Evolutionary conservation across 2,113 vertebrate genomes (phyloP), one percentile per base, ranked within the genome.

Genomic region (Cyanocitta stelleri): DNA sequence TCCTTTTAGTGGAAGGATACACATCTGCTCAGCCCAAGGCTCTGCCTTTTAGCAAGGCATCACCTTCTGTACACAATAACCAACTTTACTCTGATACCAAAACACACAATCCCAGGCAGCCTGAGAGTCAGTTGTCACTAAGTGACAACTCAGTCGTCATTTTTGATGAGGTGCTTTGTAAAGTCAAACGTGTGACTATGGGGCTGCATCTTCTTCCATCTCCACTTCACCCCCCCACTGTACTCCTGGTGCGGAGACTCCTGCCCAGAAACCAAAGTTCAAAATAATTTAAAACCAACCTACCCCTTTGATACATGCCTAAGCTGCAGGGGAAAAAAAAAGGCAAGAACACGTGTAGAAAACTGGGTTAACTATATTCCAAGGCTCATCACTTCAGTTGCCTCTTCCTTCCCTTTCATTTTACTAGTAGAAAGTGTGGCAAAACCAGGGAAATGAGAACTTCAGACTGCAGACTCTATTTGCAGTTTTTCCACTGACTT

Each of bases 401-500:
- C 44, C 41, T 87, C 73, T 81, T 86, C 95, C 77, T 85, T 79
- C 68, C 33, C 66, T 69, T 89, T 78, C 87, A 64, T 92, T 94
- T 93, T 94, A 37, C 68, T 92, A 73, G 87, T 64, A 89, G 82
- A 91, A 95, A 89, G 93, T 93, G 93, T 61, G 75, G 79, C 59
- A 88, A 95, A 95, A 96, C 63, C 61, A 86, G 79, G 72, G 72
- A 90, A 95, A 96, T 41, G 49, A 96, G 87, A 95, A 93, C 81
- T 90, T 92, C 72, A 93, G 92, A 63, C 63, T 75, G 82, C 10
- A 7, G 69, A 81, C 94, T 87, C 88, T 93, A 93, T 92, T 89
- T 96, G 83, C 69, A 69, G 88, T 85, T 95, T 95, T 96, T 90
- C 92, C 83, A 92, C 86, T 64, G 86, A 89, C 83, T 95, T 93